These are phyloP conservation scores for Pteromalus puparum DNA, from an alignment of 1,140 invertebrate species.

Conservation along the genomic window DNA sequence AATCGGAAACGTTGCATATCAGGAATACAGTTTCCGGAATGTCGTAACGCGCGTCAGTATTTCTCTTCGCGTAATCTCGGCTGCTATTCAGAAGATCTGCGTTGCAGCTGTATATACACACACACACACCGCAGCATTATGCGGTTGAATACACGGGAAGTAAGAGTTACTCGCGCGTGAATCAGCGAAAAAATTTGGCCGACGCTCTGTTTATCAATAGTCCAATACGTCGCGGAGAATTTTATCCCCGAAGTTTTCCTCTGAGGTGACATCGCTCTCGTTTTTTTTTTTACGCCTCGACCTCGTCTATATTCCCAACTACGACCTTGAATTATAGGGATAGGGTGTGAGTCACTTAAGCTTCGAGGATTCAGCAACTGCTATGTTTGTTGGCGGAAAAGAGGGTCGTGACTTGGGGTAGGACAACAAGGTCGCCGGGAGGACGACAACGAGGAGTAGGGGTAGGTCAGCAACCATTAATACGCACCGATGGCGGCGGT, in stretches of 20 bases:
- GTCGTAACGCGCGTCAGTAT: background rate
- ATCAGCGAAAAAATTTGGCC: background rate
- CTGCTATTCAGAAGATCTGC: background rate
- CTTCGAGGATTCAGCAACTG: background rate
- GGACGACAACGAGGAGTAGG: slow-evolving; percentile 62
- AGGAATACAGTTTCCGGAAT: background rate
- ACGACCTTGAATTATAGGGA: background rate
- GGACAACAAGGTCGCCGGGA: slow-evolving; percentile 62
- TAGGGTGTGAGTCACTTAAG: background rate
- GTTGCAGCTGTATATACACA: background rate
- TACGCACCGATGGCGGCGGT: no score
- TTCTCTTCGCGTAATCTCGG: background rate
- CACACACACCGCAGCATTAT: background rate
- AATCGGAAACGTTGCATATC: background rate
- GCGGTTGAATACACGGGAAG: no score
- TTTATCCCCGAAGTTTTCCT: background rate
- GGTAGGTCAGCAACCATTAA: slow-evolving; percentile 71
- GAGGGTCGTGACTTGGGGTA: background rate
- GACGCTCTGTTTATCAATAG: background rate
- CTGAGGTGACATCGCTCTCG: background rate
- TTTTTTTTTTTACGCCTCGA: no score
- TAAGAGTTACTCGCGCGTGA: background rate
- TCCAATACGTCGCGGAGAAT: no score
- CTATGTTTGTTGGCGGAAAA: background rate
- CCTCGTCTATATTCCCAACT: background rate